Conservation (phyloP, 92 coral and sea anemone genomes). For the Hydrozoanthus gracilis region DNA sequence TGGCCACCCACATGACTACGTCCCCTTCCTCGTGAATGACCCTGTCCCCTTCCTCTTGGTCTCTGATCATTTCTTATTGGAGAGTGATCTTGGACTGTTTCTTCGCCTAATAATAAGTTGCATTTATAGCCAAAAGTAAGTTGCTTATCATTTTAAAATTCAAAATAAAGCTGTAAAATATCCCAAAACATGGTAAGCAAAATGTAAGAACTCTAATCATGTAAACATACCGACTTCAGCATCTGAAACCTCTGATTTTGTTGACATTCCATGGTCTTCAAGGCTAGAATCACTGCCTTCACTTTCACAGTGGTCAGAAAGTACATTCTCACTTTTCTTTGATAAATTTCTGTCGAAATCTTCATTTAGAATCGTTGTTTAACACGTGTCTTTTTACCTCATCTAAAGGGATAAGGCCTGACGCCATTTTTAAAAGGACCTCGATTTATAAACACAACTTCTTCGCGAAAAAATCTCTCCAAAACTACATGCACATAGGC, state of each 20-base stretch:
- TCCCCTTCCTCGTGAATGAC: not conserved
- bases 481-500: not conserved
- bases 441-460: not conserved
- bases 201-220: not conserved
- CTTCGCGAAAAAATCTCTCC: not conserved
- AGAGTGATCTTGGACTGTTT: not conserved
- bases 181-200: not conserved
- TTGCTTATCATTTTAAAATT: not conserved
- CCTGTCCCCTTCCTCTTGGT: not conserved
- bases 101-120: not conserved
- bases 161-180: not conserved
- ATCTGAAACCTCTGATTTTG: constrained; percentile 9
- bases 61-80: not conserved
- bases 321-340: not conserved
- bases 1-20: not conserved
- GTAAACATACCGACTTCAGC: constrained; percentile 12
- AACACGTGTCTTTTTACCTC: not conserved
- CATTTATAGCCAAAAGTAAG: not conserved
- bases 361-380: not conserved
- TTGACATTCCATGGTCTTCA: not conserved
- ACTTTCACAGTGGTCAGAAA: constrained; percentile 16
- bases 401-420: not conserved
- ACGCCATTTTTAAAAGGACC: constrained; percentile 3
- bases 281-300: not conserved
- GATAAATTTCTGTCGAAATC: not conserved